Evolutionary conservation across 2,888 invertebrate species (phyloP).

Genomic region (Torymus aiolomorphi): DNA sequence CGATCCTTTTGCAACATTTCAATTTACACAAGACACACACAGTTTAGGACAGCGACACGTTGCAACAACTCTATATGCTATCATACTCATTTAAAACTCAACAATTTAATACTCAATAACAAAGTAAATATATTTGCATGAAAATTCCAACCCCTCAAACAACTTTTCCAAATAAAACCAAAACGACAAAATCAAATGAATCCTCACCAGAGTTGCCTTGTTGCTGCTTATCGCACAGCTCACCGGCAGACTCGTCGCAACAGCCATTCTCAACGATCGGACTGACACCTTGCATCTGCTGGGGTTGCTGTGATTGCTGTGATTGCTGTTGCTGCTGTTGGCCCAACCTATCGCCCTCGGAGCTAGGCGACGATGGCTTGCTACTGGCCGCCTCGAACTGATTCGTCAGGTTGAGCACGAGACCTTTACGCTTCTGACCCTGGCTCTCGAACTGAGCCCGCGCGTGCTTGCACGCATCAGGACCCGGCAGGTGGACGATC

Average conservation of each 20-base stretch:
- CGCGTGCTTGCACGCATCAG: conserved; percentile 68
- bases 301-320: conserved; percentile 26
- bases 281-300: not conserved
- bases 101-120: too few relatives aligned
- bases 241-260: conserved; percentile 45
- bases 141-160: too few relatives aligned
- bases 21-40: too few relatives aligned
- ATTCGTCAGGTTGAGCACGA: conserved; percentile 79
- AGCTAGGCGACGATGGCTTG: conserved; percentile 73
- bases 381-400: conserved; percentile 77
- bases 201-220: conserved; percentile 25
- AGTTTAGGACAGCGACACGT: too few relatives aligned
- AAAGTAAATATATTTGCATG: too few relatives aligned
- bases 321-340: conserved; percentile 37
- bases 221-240: conserved; percentile 25
- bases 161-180: too few relatives aligned
- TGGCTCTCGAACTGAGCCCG: conserved; percentile 78
- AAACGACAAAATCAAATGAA: not conserved
- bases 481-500: conserved; percentile 86
- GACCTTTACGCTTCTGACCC: conserved; percentile 75
- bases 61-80: too few relatives aligned
- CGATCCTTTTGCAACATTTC: not conserved
- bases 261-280: conserved; percentile 57
- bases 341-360: conserved; percentile 60
- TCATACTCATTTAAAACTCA: too few relatives aligned